Base-by-base conservation (phyloP, 64 coral and sea anemone species). In the Porites australiensis region DNA sequence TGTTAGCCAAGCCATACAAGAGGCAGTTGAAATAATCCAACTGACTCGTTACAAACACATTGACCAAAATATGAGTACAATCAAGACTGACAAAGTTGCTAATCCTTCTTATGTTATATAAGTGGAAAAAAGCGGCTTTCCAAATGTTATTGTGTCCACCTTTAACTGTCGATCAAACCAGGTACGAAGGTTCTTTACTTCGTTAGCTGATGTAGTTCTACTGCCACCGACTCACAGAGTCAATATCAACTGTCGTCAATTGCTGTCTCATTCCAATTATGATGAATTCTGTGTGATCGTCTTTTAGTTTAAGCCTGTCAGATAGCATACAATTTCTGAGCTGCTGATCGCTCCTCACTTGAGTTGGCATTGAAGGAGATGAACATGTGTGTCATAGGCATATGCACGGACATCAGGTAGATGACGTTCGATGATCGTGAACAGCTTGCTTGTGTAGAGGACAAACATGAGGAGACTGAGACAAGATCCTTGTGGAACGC, bases 361-460 rank as follows among this genome's bases (percentile, higher is more conserved):
- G 75, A 78, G 50, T 78, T 50, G 22, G 75, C 75, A 78, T 75
- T 75, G 21, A 70, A 70, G n/a, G 67, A 70, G 21, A 70, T 70
- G 43, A 19, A 70, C 67, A 75, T 48, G 44, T 75, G 43, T 75
- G 49, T 48, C 13, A 75, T 75, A 37, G 49, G 72, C 46, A 49
- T 75, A 70, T n/a, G 67, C 43, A 70, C 23, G 67, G n/a, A 23
- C 67, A 23, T 70, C 67, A 23, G 67, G 67, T 70, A 70, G 21
- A 23, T 70, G 67, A 8, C 12, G 21, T 23, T 70, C 21, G 1
- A 1, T 70, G 67, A 70, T 70, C 67, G 14, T 19, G n/a, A 70
- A 23, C 23, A 70, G 67, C 6, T 70, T 70, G 1, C 67, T 70
- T 27, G 0, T 23, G 67, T 70, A 70, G 4, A 70, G 21, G 67